Conservation (phyloP, 2,888 invertebrate species). For the Volucella inanis region DNA sequence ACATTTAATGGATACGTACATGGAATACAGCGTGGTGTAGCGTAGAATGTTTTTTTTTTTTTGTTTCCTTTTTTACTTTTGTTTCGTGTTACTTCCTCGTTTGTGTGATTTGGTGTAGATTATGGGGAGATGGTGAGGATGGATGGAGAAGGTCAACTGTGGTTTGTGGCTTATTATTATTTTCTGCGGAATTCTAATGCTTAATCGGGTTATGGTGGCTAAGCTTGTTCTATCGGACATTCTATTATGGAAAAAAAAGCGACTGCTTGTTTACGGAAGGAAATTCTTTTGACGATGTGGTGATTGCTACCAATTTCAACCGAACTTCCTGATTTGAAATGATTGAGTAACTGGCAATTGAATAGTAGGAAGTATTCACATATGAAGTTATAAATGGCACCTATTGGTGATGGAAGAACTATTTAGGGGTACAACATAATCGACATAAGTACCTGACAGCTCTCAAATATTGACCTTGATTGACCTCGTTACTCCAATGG, state of each 20-base stretch:
- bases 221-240: background rate
- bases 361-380: background rate
- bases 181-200: constrained; percentile 35
- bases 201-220: constrained; percentile 27
- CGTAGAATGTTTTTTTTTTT: constrained; percentile 4
- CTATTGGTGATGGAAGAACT: too few species aligned
- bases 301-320: background rate
- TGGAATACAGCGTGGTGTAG: background rate
- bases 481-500: too few species aligned
- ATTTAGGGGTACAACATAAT: too few species aligned
- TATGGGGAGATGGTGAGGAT: constrained; percentile 15
- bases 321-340: constrained; percentile 1
- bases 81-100: constrained; percentile 42
- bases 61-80: background rate
- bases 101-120: constrained; percentile 46
- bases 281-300: constrained; percentile 9
- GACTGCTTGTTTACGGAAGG: constrained; percentile 9
- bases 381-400: background rate
- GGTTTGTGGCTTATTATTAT: constrained; percentile 33
- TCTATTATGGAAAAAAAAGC: background rate
- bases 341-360: background rate
- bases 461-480: too few species aligned
- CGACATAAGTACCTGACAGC: too few species aligned
- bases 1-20: constrained; percentile 24
- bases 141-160: constrained; percentile 41